These are phyloP conservation scores for Phortica okadai DNA, from an alignment of 2,888 invertebrate species.

Conservation along the genomic window DNA sequence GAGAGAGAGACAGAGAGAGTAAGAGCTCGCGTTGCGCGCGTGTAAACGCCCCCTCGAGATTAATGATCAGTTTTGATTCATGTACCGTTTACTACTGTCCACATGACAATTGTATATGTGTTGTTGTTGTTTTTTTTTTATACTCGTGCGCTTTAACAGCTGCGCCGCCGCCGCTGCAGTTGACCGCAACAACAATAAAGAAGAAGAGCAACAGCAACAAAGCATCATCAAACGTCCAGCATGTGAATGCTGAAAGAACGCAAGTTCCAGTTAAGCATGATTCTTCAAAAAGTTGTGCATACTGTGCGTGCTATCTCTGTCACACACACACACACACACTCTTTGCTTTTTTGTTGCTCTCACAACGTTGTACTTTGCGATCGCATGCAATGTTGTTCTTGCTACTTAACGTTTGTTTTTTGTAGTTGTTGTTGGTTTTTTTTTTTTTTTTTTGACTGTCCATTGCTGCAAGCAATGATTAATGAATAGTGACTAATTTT, in stretches of 20 bases:
- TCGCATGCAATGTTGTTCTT: background rate
- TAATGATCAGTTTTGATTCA: slow-evolving; percentile 22
- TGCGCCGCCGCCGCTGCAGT: too few species aligned
- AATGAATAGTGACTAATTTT: background rate
- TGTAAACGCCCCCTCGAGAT: slow-evolving; percentile 34
- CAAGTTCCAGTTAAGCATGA: slow-evolving; percentile 14
- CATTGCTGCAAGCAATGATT: background rate
- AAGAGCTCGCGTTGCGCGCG: background rate
- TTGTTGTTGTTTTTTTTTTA: slow-evolving; percentile 1
- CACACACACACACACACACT: background rate
- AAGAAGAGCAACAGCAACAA: too few species aligned
- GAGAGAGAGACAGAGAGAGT: background rate
- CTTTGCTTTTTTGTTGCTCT: background rate
- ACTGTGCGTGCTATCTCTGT: background rate
- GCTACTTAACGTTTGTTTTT: background rate
- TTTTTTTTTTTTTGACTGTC: background rate
- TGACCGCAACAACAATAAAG: too few species aligned
- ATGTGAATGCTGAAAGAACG: background rate
- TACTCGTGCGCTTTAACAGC: background rate
- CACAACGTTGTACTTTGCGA: background rate
- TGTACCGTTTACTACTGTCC: background rate
- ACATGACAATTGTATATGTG: background rate
- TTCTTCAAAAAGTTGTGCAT: slow-evolving; percentile 1
- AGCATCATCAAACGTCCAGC: too few species aligned
- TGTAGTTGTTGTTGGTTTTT: background rate